Base-by-base conservation (phyloP, 2,797 vertebrate species). In the Alca torda region DNA sequence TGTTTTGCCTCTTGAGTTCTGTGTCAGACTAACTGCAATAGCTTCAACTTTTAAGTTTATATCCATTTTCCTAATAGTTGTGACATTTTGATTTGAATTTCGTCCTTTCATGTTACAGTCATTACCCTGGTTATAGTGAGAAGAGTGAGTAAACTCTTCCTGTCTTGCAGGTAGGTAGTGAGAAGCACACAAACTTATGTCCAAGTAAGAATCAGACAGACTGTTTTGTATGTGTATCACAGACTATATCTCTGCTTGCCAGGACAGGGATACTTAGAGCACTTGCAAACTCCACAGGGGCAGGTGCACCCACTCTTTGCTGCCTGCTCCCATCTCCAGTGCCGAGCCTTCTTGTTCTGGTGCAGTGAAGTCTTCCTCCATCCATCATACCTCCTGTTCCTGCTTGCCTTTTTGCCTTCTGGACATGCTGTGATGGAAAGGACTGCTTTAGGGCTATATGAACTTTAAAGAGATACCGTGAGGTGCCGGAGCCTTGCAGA, bases 361-460 rank as follows among this genome's bases (percentile, higher is more conserved):
- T 16, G 18, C 56, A 21, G 10, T 24, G 26, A 56, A 72, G 2
- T n/a, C 9, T 79, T 64, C 30, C 28, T 57, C 24, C 3, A 2
- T 16, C 81, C 73, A 7, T 37, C 37, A 28, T 13, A 37, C 13
- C 9, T 2, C 11, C n/a, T 72, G 33, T 37, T 82, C 24, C 76
- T 61, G 2, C n/a, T 84, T 56, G 4, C 13, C 50, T 37, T 12
- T 75, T 9, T 90, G 59, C 85, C 91, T 81, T 7, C 79, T 78
- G 84, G 93, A 70, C 50, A 33, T 76, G 65, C 70, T 94, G 57
- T 84, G 76, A 88, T 76, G 63, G 78, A 56, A 75, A 43, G 45
- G 14, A 39, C 31, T 79, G 89, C 91, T 93, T 95, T 45, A 46
- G 77, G 94, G 91, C 70, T 82, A 8, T 41, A 11, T 21, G 50